phyloP scores from a whole-genome alignment of 2,113 vertebrate genomes.

The Xyliphius kryptos region DNA sequence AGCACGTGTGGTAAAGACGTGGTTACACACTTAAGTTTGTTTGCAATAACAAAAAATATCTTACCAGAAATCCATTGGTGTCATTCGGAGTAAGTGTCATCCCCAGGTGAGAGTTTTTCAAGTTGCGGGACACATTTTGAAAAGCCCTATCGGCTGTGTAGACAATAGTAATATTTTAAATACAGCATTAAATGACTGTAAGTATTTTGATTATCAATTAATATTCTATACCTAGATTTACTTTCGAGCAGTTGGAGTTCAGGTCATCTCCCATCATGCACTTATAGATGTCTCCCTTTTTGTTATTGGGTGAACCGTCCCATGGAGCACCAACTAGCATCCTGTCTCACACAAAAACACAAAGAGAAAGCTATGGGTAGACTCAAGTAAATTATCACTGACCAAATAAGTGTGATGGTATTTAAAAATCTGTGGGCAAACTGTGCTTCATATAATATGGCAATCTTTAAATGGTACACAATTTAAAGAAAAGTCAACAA shows the following conservation, averaged over 20 bases:
- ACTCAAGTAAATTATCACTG: too few species aligned
- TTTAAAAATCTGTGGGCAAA: too few species aligned
- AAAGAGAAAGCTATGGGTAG: too few species aligned
- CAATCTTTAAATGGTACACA: too few species aligned
- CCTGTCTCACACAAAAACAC: conserved; percentile 53
- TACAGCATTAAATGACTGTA: neutral
- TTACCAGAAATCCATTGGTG: conserved; percentile 82
- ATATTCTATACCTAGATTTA: conserved; percentile 71
- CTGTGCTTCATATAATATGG: too few species aligned
- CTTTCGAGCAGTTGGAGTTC: conserved; percentile 73
- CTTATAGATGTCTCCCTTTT: conserved; percentile 83
- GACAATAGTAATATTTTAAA: too few species aligned
- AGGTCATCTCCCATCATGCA: conserved; percentile 65
- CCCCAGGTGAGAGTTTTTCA: conserved; percentile 76
- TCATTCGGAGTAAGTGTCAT: conserved; percentile 75
- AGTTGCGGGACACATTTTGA: conserved; percentile 67
- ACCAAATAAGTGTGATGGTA: too few species aligned
- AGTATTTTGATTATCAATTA: neutral
- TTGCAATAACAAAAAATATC: too few species aligned
- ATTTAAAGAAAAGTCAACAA: too few species aligned
- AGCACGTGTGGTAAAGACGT: too few species aligned
- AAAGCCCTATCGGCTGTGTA: conserved; percentile 71
- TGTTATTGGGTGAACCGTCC: conserved; percentile 75
- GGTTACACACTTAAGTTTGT: too few species aligned
- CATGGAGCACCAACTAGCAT: conserved; percentile 90